These are phyloP conservation scores for Galeruca laticollis DNA, from an alignment of 2,888 invertebrate species.

Conservation along the genomic window DNA sequence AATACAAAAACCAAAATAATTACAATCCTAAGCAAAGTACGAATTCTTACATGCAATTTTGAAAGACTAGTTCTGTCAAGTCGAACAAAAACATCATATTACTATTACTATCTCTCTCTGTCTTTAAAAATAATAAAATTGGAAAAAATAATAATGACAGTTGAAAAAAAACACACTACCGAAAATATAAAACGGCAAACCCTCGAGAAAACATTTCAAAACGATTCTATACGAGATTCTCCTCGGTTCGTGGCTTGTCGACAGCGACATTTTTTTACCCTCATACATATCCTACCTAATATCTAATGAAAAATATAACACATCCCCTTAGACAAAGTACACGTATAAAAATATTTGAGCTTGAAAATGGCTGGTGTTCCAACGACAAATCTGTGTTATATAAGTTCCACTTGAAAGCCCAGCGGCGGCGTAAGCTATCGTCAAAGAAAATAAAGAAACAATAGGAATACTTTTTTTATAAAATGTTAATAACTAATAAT, in stretches of 20 bases:
- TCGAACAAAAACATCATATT: too few relatives aligned
- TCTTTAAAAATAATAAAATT: too few relatives aligned
- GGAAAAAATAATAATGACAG: background rate
- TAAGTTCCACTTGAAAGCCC: constrained; percentile 44
- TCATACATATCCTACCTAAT: constrained; percentile 40
- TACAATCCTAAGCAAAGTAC: too few relatives aligned
- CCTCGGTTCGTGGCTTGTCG: constrained; percentile 37
- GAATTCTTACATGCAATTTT: too few relatives aligned
- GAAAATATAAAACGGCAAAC: constrained; percentile 40
- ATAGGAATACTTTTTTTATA: background rate
- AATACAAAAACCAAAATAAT: too few relatives aligned
- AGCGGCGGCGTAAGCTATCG: constrained; percentile 27
- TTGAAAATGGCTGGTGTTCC: constrained; percentile 62
- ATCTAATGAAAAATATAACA: constrained; percentile 57
- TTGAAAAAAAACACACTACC: too few relatives aligned
- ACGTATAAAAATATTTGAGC: constrained; percentile 65
- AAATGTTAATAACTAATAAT: background rate
- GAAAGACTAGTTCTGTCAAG: too few relatives aligned
- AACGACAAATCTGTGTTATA: constrained; percentile 57
- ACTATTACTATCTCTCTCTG: too few relatives aligned
- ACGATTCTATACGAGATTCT: constrained; percentile 28
- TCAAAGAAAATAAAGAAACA: background rate
- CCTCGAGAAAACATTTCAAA: constrained; percentile 39
- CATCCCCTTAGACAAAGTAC: constrained; percentile 64
- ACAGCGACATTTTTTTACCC: constrained; percentile 51